Evolutionary conservation across 1,140 invertebrate species (phyloP).

Genomic region (Phenacoccus solenopsis): DNA sequence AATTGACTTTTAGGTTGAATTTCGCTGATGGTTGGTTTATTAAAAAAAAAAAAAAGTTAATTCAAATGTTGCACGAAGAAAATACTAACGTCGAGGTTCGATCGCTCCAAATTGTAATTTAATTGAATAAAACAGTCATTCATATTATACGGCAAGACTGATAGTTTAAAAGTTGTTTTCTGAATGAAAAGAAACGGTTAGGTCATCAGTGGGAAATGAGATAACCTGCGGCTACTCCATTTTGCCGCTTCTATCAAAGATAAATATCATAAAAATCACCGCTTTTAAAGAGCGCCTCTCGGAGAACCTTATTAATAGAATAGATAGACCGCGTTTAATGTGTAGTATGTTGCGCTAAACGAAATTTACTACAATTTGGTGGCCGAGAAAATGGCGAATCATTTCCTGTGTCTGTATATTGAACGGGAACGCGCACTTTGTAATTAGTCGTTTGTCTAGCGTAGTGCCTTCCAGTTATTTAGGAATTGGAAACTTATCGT

Average conservation of each 20-base stretch:
- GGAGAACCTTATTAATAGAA: conserved; percentile 4
- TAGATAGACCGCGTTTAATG: neutral
- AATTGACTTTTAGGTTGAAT: too few species aligned
- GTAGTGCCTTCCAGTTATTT: neutral
- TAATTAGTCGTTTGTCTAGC: neutral
- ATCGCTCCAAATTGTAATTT: conserved; percentile 12
- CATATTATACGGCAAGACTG: conserved; percentile 1
- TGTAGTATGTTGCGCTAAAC: neutral
- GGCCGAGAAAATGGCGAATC: conserved; percentile 9
- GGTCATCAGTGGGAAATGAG: conserved; percentile 8
- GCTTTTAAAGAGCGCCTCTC: conserved; percentile 3
- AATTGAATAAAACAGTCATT: conserved; percentile 18
- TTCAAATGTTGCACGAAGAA: neutral
- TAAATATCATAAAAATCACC: conserved; percentile 15
- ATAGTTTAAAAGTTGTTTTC: conserved; percentile 18
- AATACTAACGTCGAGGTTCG: neutral
- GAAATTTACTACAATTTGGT: conserved; percentile 7
- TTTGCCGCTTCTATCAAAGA: conserved; percentile 6
- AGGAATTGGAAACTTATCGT: too few species aligned
- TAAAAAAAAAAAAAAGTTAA: neutral
- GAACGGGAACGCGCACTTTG: neutral
- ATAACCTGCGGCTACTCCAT: neutral
- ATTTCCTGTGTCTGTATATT: neutral
- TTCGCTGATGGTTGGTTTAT: too few species aligned
- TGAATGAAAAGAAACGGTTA: conserved; percentile 18